phyloP scores from a whole-genome alignment of 2,113 vertebrate genomes.

The Lasiurus cinereus region DNA sequence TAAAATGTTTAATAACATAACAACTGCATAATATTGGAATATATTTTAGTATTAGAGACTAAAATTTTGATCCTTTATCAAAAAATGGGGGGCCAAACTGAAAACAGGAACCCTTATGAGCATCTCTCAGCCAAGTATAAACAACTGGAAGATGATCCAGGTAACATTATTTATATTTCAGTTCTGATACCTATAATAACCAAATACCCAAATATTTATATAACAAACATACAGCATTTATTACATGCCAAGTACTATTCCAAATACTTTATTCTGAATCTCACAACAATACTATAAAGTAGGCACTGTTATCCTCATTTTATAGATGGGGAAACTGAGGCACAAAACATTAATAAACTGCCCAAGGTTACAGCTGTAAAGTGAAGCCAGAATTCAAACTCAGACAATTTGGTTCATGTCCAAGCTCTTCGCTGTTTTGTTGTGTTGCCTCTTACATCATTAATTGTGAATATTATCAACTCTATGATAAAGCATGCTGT shows the following conservation, averaged over 20 bases:
- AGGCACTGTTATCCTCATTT: not conserved
- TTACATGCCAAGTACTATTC: not conserved
- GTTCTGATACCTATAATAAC: conserved; percentile 12
- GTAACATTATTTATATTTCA: conserved; percentile 10
- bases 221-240: conserved; percentile 2
- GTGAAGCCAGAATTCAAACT: conserved; percentile 20
- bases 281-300: not conserved
- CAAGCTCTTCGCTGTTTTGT: not conserved
- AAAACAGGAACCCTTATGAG: conserved; percentile 23
- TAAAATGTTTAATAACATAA: conserved; percentile 21
- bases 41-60: conserved; percentile 45
- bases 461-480: not conserved
- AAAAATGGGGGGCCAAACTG: not conserved
- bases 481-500: not conserved
- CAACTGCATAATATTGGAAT: not conserved
- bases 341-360: not conserved
- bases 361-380: not conserved
- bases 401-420: not conserved
- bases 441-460: not conserved
- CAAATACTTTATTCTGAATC: not conserved
- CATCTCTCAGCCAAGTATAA: conserved; percentile 28
- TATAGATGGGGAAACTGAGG: not conserved
- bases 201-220: conserved; percentile 30
- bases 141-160: not conserved
- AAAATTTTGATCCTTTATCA: not conserved